Percentiles rank a stretch among this genome's conserved stretches.
phyloP scores from a whole-genome alignment of 2,113 vertebrate genomes.

The Circaetus cinerascens region DNA sequence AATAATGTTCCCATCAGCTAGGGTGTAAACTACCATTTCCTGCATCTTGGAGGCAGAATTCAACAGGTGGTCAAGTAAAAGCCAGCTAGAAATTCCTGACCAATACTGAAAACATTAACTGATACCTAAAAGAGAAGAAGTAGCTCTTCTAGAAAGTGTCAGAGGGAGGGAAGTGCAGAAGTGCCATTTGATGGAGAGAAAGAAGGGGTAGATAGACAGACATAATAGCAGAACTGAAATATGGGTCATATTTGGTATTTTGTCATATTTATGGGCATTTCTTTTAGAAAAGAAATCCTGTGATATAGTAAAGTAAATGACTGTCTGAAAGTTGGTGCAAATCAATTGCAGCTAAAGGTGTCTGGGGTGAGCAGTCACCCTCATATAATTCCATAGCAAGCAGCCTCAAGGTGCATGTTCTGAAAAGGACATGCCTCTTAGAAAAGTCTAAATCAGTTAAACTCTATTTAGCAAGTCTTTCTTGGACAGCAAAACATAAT shows the following conservation, averaged over 20 bases:
- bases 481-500: neutral
- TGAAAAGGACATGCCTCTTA: neutral
- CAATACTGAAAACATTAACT: neutral
- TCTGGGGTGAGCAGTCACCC: neutral
- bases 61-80: neutral
- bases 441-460: neutral
- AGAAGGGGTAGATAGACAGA: neutral
- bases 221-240: neutral
- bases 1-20: neutral
- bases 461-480: neutral
- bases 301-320: neutral
- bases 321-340: neutral
- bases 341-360: neutral
- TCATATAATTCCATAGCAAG: neutral
- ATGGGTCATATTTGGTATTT: neutral
- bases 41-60: neutral
- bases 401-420: neutral
- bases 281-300: neutral
- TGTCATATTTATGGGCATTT: neutral
- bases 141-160: neutral
- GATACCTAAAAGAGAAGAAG: neutral
- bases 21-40: neutral
- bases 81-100: neutral
- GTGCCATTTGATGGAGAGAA: neutral
- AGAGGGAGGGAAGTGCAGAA: neutral